Percentiles rank a stretch among this genome's conserved stretches.
These are phyloP conservation scores for Papilio polytes DNA, from an alignment of 1,140 invertebrate genomes.

Conservation along the genomic window DNA sequence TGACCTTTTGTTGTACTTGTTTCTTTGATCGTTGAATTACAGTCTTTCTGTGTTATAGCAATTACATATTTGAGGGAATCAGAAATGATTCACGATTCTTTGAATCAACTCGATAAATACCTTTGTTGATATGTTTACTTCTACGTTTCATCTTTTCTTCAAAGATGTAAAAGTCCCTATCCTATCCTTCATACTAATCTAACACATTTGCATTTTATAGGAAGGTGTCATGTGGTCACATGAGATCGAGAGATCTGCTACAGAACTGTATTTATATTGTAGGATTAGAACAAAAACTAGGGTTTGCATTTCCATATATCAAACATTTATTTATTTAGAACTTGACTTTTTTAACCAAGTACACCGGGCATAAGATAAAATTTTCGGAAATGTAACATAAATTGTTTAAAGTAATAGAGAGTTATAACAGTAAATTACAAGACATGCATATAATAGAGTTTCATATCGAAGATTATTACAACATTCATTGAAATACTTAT, in stretches of 20 bases:
- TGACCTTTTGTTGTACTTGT: neutral
- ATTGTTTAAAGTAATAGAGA: neutral
- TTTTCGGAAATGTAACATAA: slow-evolving; percentile 15
- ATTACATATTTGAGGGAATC: neutral
- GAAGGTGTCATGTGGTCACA: neutral
- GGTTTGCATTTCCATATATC: slow-evolving; percentile 30
- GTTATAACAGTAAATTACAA: neutral
- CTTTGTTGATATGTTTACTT: no score
- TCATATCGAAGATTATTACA: neutral
- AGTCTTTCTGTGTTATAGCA: neutral
- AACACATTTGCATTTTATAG: no score
- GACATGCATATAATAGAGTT: slow-evolving; percentile 10
- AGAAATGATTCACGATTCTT: no score
- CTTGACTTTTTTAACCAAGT: slow-evolving; percentile 35
- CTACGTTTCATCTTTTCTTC: no score
- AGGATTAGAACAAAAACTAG: neutral
- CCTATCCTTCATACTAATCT: no score
- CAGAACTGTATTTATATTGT: neutral
- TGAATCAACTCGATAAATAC: no score
- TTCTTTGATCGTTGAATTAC: neutral
- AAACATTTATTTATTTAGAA: slow-evolving; percentile 37
- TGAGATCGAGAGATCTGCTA: neutral
- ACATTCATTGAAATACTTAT: slow-evolving; percentile 14
- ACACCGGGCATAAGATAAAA: slow-evolving; percentile 12
- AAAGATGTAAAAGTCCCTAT: no score